These are phyloP conservation scores for Zaprionus ghesquierei DNA, from an alignment of 1,140 invertebrate genomes.

Conservation along the genomic window DNA sequence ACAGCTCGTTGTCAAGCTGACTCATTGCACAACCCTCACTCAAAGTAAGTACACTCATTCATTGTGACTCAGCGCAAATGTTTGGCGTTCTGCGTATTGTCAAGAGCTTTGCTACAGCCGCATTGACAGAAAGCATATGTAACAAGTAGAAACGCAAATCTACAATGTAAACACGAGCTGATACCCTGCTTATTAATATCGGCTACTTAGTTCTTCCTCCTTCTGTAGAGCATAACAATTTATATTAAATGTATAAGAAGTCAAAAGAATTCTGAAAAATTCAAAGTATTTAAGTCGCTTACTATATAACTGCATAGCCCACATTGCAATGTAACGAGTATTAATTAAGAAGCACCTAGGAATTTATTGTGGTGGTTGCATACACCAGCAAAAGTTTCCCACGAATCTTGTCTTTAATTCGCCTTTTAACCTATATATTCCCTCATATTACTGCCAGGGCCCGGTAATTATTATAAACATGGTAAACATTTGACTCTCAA, in stretches of 20 bases:
- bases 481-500: slow-evolving; percentile 48
- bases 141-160: neutral
- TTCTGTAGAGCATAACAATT: too few species aligned
- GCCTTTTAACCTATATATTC: slow-evolving; percentile 17
- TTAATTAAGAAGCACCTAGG: neutral
- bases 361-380: neutral
- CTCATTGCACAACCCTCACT: slow-evolving; percentile 19
- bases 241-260: neutral
- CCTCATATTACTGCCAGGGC: slow-evolving; percentile 4
- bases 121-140: slow-evolving; percentile 26
- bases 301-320: neutral
- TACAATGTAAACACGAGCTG: neutral
- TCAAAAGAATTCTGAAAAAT: neutral
- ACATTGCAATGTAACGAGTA: neutral
- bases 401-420: slow-evolving; percentile 8
- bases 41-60: slow-evolving; percentile 6
- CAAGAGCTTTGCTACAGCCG: slow-evolving; percentile 11
- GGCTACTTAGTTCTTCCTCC: too few species aligned
- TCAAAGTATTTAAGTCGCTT: neutral
- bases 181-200: slow-evolving; percentile 1
- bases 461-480: slow-evolving; percentile 64
- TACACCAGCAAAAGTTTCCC: neutral
- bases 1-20: slow-evolving; percentile 1
- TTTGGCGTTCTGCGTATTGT: slow-evolving; percentile 8
- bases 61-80: slow-evolving; percentile 34